Base-by-base conservation (phyloP, 2,888 invertebrate species). In the Hirtodrosophila alboralis region DNA sequence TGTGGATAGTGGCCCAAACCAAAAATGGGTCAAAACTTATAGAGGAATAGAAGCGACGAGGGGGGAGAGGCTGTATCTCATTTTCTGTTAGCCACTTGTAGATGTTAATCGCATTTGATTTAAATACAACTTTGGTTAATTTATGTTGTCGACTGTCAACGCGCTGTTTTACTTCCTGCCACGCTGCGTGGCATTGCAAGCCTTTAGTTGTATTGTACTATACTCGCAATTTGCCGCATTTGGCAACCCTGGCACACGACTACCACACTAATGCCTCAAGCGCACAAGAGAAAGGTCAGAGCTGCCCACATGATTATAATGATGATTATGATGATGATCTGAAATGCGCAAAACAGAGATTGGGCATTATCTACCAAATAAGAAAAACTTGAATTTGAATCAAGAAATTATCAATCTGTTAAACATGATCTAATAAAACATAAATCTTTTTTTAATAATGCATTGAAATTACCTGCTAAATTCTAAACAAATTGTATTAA, bases 41-140 rank as follows among this genome's bases (percentile, higher is more conserved):
- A 56, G 1, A 0, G 13, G 1, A 7, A 3, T n/a, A n/a, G n/a
- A n/a, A n/a, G n/a, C n/a, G n/a, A n/a, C 8, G 12, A 12, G 28
- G 1, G 2, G 8, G 26, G 1, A 13, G 4, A n/a, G 8, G 7
- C 9, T 18, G 18, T n/a, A n/a, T n/a, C 62, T 36, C 28, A 57
- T 43, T 60, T 34, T 0, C 31, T 56, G 37, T 36, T 4, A 41
- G 51, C 53, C 54, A 28, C 53, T 63, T 75, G 75, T 75, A 84
- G 81, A 81, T 81, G 68, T 37, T 59, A 84, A 81, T 81, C 81
- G 72, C 84, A 60, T 84, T 84, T 86, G 86, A 81, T 81, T 81
- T 81, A 84, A 81, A 81, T 81, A 80, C 73, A 80, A 77, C 77
- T 86, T 70, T 81, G 81, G 81, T 75, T 81, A 86, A 81, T 81